Base-by-base conservation (phyloP, 1,140 invertebrate genomes). In the Liolophura sinensis region DNA sequence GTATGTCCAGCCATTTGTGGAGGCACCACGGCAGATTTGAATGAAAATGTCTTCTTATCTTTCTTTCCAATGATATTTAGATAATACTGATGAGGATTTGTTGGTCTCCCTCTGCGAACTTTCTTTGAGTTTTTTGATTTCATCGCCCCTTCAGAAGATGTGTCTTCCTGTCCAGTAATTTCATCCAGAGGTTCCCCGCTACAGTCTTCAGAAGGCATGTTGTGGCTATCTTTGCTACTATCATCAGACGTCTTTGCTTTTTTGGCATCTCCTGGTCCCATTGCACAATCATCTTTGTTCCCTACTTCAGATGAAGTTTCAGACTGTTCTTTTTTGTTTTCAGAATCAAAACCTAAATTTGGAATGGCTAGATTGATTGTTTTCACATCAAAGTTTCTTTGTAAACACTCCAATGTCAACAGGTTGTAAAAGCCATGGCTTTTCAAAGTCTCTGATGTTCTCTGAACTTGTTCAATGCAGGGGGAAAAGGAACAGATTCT, bases 401-500 rank as follows among this genome's bases (percentile, higher is more conserved):
- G 91, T 57, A 98, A 85, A 79, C 95, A 92, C 84, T 98, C 96
- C 78, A 92, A 87, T 1, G 94, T 97, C 70, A 89, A 87, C 46
- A 98, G 87, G 72, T 96, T 93, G 59, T 90, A 86, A 78, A 97
- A 97, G 12, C 92, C 92, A 51, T 88, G 78, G 57, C 89, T 85
- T 57, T 86, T 79, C 48, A 98, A 85, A 59, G 87, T 88, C 57
- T 87, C 76, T 84, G 91, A 94, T 7, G 92, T 94, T 72, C 90
- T 89, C 85, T 98, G 94, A 1, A 97, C 95, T 89, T 98, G 97
- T 85, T 99, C 96, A 71, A 99, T 97, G 81, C 97, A 99, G 0
- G 97, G 97, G 3, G 96, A 98, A 86, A 99, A 99, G 0, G 94
- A 96, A 84, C 95, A 97, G 58, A 99, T 88, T 73, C 95, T 89